Evolutionary conservation across 2,113 vertebrate genomes (phyloP).

Genomic region (Poicephalus gulielmi): DNA sequence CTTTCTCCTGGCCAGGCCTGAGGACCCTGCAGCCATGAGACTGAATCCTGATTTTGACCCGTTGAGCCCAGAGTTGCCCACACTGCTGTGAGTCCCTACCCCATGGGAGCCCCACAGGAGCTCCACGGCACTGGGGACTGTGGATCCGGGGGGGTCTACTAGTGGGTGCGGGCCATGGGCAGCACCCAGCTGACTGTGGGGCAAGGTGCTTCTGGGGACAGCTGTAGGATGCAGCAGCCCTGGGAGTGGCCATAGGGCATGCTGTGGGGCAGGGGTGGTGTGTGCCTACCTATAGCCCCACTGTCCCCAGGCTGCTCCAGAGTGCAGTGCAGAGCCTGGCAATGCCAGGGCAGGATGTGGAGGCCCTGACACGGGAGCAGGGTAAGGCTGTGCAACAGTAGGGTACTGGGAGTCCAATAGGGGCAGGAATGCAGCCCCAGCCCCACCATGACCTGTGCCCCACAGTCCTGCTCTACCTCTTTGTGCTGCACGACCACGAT

Average conservation of each 20-base stretch:
- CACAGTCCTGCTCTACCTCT: conserved; percentile 86
- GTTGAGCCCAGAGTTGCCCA: background rate
- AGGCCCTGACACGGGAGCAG: conserved; percentile 80
- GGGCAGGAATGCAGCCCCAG: rapidly evolving
- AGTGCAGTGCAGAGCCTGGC: conserved; percentile 72
- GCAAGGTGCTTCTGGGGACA: too few relatives aligned
- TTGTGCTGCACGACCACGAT: conserved; percentile 85
- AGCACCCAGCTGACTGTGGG: background rate
- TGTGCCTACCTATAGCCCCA: background rate
- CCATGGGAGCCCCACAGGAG: background rate
- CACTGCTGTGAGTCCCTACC: background rate
- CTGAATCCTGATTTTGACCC: background rate
- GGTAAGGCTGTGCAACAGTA: conserved; percentile 49
- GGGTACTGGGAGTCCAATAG: rapidly evolving
- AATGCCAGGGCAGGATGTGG: conserved; percentile 47
- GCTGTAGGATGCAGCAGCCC: background rate
- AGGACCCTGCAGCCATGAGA: rapidly evolving
- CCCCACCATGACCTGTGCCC: background rate
- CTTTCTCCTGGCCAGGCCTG: background rate
- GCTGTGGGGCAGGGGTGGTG: rapidly evolving
- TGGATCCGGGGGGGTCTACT: rapidly evolving
- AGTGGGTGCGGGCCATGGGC: rapidly evolving
- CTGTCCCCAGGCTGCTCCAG: conserved; percentile 73
- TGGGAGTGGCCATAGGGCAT: background rate
- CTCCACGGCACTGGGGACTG: background rate